phyloP scores from a whole-genome alignment of 2,888 invertebrate genomes.

The Sarcophaga subvicina region DNA sequence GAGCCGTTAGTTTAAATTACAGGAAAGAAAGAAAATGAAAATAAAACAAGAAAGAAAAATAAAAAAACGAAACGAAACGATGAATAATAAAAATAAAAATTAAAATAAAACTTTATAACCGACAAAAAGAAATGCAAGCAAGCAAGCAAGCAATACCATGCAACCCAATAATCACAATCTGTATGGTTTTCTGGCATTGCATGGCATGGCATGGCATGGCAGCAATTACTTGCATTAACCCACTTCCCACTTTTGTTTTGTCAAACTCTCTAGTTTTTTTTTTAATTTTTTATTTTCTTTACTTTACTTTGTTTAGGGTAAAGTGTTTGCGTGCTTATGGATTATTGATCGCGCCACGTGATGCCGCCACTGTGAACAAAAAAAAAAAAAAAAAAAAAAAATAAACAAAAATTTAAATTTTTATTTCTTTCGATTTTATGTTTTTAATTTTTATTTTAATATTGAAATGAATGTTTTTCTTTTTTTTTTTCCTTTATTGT shows the following conservation, averaged over 20 bases:
- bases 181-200: slow-evolving; percentile 17
- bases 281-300: slow-evolving; percentile 11
- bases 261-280: slow-evolving; percentile 18
- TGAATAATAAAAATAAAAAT: slow-evolving; percentile 54
- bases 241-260: slow-evolving; percentile 73
- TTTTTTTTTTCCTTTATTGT: background rate
- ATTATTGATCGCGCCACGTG: slow-evolving; percentile 79
- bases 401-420: too few relatives aligned
- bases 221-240: slow-evolving; percentile 76
- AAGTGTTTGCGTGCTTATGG: slow-evolving; percentile 76
- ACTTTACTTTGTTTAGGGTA: slow-evolving; percentile 42
- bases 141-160: slow-evolving; percentile 40
- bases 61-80: slow-evolving; percentile 13
- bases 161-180: slow-evolving; percentile 60
- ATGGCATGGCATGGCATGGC: slow-evolving; percentile 43
- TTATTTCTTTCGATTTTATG: background rate
- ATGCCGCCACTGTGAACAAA: slow-evolving; percentile 67
- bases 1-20: slow-evolving; percentile 56
- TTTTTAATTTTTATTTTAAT: slow-evolving; percentile 2
- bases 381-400: slow-evolving; percentile 9
- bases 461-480: background rate
- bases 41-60: slow-evolving; percentile 31
- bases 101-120: slow-evolving; percentile 54
- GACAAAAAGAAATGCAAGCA: slow-evolving; percentile 21
- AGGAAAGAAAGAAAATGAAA: slow-evolving; percentile 55